Evolutionary conservation across 2,888 invertebrate genomes (phyloP), one percentile per base, ranked within the genome.

Genomic region (Acheta domesticus): DNA sequence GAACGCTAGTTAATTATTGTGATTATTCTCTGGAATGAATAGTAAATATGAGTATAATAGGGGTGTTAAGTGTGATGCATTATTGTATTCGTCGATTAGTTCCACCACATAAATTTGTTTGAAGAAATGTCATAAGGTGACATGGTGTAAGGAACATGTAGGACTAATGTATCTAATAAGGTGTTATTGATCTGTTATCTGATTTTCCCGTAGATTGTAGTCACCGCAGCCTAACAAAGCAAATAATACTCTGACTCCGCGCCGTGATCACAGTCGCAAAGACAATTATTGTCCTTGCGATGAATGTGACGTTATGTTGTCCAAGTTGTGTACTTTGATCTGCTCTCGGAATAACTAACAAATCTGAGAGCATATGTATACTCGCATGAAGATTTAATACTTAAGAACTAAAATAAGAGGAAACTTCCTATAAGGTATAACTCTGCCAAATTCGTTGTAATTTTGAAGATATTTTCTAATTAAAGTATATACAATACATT

Each of bases 51-150:
- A 19, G 62, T n/a, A 62, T 62, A n/a, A n/a, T 62, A 62, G 62
- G n/a, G n/a, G n/a, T 62, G 62, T 62, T 62, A 62, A n/a, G 62
- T 62, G n/a, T 62, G 62, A 62, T 62, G 62, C 62, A 62, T 62
- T 62, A 62, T n/a, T 62, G 62, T 62, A n/a, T 62, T 62, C 62
- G 62, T 62, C n/a, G 62, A 62, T 62, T 62, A 62, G 62, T 19
- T n/a, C 62, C n/a, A 19, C n/a, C 62, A 11, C n/a, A 62, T 19
- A 62, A 62, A 62, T 62, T 62, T n/a, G 62, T 36, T 36, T 36
- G 5, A 62, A 62, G n/a, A 62, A 62, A 62, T 62, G n/a, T 62
- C 62, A 62, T 62, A 62, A 62, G 62, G 62, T 11, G n/a, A 62
- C 62, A 62, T 62, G 62, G 36, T 36, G 36, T 36, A 36, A 36